These are phyloP conservation scores for Drosophila insularis DNA, from an alignment of 1,140 invertebrate genomes.

Conservation along the genomic window DNA sequence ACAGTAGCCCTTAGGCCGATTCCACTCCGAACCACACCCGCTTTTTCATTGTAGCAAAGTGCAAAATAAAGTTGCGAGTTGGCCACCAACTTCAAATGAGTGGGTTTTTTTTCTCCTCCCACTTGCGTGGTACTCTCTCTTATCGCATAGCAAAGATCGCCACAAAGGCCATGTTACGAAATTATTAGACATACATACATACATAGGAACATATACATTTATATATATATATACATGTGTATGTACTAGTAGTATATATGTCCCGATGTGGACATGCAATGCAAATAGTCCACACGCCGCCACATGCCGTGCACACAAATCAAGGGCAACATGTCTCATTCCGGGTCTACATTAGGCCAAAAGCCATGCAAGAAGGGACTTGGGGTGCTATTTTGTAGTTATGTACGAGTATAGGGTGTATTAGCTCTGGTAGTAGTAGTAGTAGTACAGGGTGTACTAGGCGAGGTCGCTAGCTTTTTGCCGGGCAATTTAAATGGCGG, in stretches of 20 bases:
- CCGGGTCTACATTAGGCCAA: constrained; percentile 37
- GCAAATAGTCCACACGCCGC: constrained; percentile 78
- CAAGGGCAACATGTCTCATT: constrained; percentile 77
- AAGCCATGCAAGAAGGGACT: background rate
- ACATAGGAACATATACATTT: constrained; percentile 6
- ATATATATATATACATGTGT: constrained; percentile 8
- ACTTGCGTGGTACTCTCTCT: constrained; percentile 19
- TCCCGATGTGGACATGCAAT: constrained; percentile 63
- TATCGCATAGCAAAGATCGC: constrained; percentile 74
- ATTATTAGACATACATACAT: constrained; percentile 68
- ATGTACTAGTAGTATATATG: constrained; percentile 23
- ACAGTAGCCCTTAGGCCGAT: constrained; percentile 16
- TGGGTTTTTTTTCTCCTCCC: background rate
- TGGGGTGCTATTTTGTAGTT: background rate
- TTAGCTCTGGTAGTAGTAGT: background rate
- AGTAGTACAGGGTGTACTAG: background rate
- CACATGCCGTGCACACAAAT: constrained; percentile 80
- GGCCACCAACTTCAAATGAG: constrained; percentile 32
- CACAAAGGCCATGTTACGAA: constrained; percentile 80
- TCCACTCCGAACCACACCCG: background rate
- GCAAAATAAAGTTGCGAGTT: constrained; percentile 58
- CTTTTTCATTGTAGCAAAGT: constrained; percentile 28
- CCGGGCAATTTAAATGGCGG: constrained; percentile 71
- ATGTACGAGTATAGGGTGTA: background rate
- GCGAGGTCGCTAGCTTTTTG: constrained; percentile 58